These are phyloP conservation scores for Gadus chalcogrammus DNA, from an alignment of 2,113 vertebrate species.

Conservation along the genomic window DNA sequence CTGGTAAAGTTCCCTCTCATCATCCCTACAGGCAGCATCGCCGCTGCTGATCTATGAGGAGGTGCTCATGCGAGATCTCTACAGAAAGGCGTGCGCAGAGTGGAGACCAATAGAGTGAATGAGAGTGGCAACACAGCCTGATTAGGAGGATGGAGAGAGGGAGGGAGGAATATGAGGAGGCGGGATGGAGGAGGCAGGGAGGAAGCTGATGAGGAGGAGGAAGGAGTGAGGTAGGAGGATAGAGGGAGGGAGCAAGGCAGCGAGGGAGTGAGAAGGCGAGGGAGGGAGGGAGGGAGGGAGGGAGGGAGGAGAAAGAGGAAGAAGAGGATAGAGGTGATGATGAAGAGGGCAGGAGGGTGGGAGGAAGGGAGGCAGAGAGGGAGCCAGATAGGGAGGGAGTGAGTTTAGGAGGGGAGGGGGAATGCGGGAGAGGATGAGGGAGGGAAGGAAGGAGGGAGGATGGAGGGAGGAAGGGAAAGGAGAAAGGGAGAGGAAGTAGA, in stretches of 20 bases:
- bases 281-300: neutral
- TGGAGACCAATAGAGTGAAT: constrained; percentile 44
- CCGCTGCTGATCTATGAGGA: constrained; percentile 62
- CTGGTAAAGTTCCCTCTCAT: constrained; percentile 63
- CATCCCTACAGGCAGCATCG: constrained; percentile 53
- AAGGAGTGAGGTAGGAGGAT: no score
- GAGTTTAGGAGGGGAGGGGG: no score
- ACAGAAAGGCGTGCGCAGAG: neutral
- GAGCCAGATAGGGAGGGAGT: no score
- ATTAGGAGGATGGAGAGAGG: neutral
- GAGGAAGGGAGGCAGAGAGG: no score
- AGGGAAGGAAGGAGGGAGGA: neutral
- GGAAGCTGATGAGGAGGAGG: no score
- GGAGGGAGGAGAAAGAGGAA: neutral
- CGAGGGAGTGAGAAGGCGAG: neutral
- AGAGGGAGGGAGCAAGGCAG: no score
- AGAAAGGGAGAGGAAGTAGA: neutral
- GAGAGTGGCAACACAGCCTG: constrained; percentile 35
- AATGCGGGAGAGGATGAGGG: no score
- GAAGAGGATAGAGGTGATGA: no score
- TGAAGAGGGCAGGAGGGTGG: no score
- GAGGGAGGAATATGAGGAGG: neutral
- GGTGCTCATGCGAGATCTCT: constrained; percentile 53
- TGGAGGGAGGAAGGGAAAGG: no score
- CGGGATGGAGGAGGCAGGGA: neutral